Base-by-base conservation (phyloP, 2,797 vertebrate genomes). In the Podargus strigoides region DNA sequence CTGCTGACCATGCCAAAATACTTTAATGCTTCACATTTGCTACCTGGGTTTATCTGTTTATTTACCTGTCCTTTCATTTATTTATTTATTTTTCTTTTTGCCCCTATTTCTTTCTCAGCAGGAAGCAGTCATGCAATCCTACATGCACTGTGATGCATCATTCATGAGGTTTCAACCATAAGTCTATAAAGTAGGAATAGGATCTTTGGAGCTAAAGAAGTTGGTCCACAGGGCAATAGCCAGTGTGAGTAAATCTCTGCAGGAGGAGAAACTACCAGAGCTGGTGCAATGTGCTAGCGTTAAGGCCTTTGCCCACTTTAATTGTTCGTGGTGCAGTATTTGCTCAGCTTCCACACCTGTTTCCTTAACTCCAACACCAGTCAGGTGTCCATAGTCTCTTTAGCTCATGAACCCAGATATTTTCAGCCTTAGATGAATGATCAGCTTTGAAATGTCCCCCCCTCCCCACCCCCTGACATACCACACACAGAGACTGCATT, bases 321-420 rank as follows among this genome's bases (percentile, higher is more conserved):
- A 1, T 36, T 50, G 5, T 26, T 64, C 12, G 36, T 13, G 9
- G 1, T 30, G 11, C 5, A 20, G 4, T 21, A 46, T 56, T 73
- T 69, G 39, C 1, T 3, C 27, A 36, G 12, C 2, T 87, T 49
- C 12, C 27, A 69, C 73, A 53, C 12, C 2, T 67, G 30, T 55
- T 53, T 72, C 24, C 20, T 19, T n/a, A 73, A 63, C 26, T 62
- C 32, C 5, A 36, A 5, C 8, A n/a, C 2, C 15, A n/a, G 10
- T 8, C 10, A 7, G 6, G 1, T 1, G 0, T 27, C 7, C 23
- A 7, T 13, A 52, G 3, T 3, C 2, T 39, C 19, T 83, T 67
- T n/a, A 64, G 6, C 3, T 72, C 28, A 49, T 27, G 27, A 88
- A 52, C 5, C 3, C 52, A 42, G 18, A 7, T 74, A 39, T 46